Evolutionary conservation across 1,140 invertebrate species (phyloP), one percentile per base, ranked within the genome.

Genomic region (Oscheius sp.): DNA sequence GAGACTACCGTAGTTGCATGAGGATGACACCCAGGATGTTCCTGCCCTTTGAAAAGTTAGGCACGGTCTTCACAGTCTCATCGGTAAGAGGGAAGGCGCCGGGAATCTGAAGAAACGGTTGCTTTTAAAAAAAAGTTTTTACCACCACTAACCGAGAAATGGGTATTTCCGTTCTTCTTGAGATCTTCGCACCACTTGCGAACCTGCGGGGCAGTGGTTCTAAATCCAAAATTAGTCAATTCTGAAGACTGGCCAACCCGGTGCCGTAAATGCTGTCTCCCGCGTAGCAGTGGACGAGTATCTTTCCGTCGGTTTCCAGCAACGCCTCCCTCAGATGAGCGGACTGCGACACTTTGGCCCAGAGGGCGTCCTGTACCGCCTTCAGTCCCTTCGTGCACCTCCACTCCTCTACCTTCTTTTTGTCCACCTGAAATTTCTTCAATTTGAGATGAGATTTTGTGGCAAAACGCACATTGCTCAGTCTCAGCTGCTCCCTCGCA

Each of bases 11-110:
- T n/a, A 79, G 61, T 26, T 79, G 71, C 79, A 79, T 79, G 26
- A 71, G 72, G 71, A 79, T 80, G 2, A 68, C 79, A 31, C 79
- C 79, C 1, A 79, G 68, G n/a, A 79, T 55, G 72, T 79, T 79
- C 3, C 78, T 45, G 20, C 78, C 79, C 66, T 80, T 74, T 26
- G 73, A 80, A 66, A 79, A 49, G 45, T 42, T 58, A 20, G 79
- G 79, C 26, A 76, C 68, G 55, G 75, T 46, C 34, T 78, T 78
- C 23, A 80, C 52, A 28, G 69, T 81, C 32, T 76, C 67, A 18
- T 59, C 49, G 7, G 79, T 79, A 10, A 79, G 73, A 18, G 79
- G 79, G 45, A 73, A 79, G 10, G 55, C 46, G n/a, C 71, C 74
- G 1, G 78, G 79, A 68, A 80, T 74, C 76, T 80, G 31, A 35